These are phyloP conservation scores for Saccopteryx leptura DNA, from an alignment of 2,113 vertebrate species.

Conservation along the genomic window DNA sequence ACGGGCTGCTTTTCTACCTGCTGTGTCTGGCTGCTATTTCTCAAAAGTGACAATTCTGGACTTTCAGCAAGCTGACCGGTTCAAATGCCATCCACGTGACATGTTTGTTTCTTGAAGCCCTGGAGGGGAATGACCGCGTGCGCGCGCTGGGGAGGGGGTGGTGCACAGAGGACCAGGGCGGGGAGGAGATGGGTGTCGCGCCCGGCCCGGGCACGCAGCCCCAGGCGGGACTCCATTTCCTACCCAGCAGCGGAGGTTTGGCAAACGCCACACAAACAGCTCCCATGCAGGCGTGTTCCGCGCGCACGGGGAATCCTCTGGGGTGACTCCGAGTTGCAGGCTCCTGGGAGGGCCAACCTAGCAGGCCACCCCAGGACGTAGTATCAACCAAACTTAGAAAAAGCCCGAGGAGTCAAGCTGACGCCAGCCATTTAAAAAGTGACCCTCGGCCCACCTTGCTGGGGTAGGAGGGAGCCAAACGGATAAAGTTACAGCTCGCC, in stretches of 20 bases:
- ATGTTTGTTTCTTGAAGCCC: background rate
- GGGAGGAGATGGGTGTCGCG: background rate
- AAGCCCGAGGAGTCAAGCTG: constrained; percentile 24
- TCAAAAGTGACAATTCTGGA: constrained; percentile 30
- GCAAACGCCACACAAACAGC: constrained; percentile 1
- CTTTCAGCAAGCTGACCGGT: background rate
- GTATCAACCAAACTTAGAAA: background rate
- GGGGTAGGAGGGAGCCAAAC: background rate
- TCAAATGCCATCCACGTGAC: background rate
- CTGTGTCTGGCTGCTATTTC: background rate
- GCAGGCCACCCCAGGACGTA: background rate
- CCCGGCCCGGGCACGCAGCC: background rate
- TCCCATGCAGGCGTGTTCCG: background rate
- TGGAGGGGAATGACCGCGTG: background rate
- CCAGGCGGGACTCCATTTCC: background rate
- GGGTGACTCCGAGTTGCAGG: background rate
- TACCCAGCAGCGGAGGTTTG: background rate
- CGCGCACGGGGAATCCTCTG: background rate
- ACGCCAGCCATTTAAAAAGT: constrained; percentile 51
- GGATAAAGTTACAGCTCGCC: constrained; percentile 30
- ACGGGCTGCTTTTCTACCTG: background rate
- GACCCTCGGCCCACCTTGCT: constrained; percentile 42
- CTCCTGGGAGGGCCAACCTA: background rate
- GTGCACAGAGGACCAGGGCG: background rate
- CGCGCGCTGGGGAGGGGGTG: background rate